Base-by-base conservation (phyloP, 2,113 vertebrate genomes). In the Leiothrix lutea region DNA sequence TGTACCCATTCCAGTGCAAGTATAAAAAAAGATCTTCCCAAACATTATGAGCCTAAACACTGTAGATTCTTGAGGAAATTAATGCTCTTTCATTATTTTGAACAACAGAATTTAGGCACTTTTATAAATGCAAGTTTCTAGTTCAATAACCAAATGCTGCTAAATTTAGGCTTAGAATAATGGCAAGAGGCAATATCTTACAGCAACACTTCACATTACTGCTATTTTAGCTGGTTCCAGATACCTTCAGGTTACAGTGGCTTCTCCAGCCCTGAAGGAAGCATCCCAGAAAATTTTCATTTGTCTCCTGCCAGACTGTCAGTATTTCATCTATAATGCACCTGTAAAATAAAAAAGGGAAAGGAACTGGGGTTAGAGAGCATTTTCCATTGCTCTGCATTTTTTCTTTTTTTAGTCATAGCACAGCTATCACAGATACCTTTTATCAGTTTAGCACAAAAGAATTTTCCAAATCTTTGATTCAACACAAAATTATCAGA, bases 301-400 rank as follows among this genome's bases (percentile, higher is more conserved):
- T 73, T 87, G 3, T 64, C 29, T 77, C 67, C 70, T 71, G 45
- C 31, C 29, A 91, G 21, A 70, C 25, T 57, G 19, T 26, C 29
- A 6, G 5, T 21, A 31, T 6, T 75, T 82, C 11, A 29, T 35
- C 29, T 47, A 40, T 54, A 85, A 47, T 3, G 13, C 36, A 86
- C 20, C 96, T 95, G 56, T n/a, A 54, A 86, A 93, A 72, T 12
- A 75, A 53, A 40, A 42, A 40, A 42, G 17, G 23, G 38, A 83
- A 92, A 74, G 35, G 24, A 72, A 51, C 4, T 22, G 11, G 6
- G 4, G 3, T 42, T 81, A 54, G 24, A 50, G 13, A 40, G 33
- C 8, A 10, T 45, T 90, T 89, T 60, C n/a, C 19, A 29, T 5
- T 29, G 8, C 38, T 20, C 14, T 3, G 25, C 5, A 18, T 22